Base-by-base conservation (phyloP, 2,888 invertebrate genomes). In the Dryococelus australis region DNA sequence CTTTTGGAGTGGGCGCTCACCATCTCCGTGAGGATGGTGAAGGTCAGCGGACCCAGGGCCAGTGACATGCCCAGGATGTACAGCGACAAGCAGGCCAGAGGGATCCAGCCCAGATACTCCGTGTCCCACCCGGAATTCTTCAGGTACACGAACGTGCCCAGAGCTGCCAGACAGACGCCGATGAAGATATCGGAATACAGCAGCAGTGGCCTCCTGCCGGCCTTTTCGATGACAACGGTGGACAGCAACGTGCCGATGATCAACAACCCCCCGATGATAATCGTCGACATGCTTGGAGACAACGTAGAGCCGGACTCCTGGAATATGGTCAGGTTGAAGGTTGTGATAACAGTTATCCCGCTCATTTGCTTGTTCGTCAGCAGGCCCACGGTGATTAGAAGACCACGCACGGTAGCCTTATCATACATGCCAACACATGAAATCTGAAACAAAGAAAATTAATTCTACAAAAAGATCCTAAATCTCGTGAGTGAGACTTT, bases 61-160 rank as follows among this genome's bases (percentile, higher is more conserved):
- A 83, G 83, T 10, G 83, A 83, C 83, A 83, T 13, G 8, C 43
- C 27, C 27, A 43, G 43, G 43, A 43, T 78, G 78, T 87, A 86
- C 20, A 87, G 80, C 2, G 88, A 89, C 8, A 89, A 78, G 27
- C 85, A 86, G 26, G 53, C 35, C 4, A 89, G 83, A 6, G 88
- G 88, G 2, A 88, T 35, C 87, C 87, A 81, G 6, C 88, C 86
- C 24, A 86, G 26, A 13, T 26, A 13, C 65, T 8, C n/a, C 10
- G 65, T n/a, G 24, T n/a, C 65, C 65, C 65, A n/a, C 13, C 65
- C 65, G 65, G n/a, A 8, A 20, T 24, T n/a, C 65, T 24, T 65
- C 65, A 65, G 65, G 65, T 65, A 65, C 6, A 24, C 1, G 65
- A 24, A 65, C 24, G 65, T 65, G 13, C 65, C 65, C 65, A 65